These are phyloP conservation scores for Trichacis sp. DNA, from an alignment of 2,888 invertebrate species.

Conservation along the genomic window DNA sequence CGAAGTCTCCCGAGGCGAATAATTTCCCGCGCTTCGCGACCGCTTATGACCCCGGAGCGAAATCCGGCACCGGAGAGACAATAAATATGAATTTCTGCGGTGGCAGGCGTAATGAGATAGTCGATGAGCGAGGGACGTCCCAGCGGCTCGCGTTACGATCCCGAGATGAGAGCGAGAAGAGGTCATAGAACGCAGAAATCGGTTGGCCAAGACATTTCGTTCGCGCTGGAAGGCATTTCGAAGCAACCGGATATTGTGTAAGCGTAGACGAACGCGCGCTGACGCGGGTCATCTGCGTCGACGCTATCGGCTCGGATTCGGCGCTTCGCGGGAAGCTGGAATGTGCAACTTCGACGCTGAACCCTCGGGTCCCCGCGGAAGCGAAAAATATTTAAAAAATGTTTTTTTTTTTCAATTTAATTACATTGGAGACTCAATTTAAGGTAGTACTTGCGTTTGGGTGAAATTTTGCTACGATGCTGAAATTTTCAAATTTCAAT, in stretches of 20 bases:
- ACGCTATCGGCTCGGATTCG: background rate
- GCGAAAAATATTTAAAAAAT: too few species aligned
- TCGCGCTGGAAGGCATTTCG: constrained; percentile 10
- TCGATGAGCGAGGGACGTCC: background rate
- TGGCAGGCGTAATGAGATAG: too few species aligned
- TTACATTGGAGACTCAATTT: too few species aligned
- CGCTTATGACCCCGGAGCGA: background rate
- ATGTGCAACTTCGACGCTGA: too few species aligned
- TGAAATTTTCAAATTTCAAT: constrained; percentile 2
- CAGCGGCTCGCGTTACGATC: background rate
- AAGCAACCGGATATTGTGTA: constrained; percentile 20
- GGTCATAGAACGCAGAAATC: constrained; percentile 15
- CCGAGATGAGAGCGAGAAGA: background rate
- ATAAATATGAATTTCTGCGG: background rate
- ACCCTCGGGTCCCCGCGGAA: too few species aligned
- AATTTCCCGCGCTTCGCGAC: background rate
- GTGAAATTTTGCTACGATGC: too few species aligned
- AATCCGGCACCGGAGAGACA: background rate
- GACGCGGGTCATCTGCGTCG: too few species aligned
- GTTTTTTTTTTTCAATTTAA: too few species aligned
- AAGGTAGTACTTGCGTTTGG: too few species aligned
- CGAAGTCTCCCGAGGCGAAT: too few species aligned
- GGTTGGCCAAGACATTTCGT: constrained; percentile 4
- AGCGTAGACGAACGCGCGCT: background rate
- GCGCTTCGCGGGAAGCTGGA: too few species aligned